Evolutionary conservation across 2,888 invertebrate genomes (phyloP).

Genomic region (Isotomurus palustris): DNA sequence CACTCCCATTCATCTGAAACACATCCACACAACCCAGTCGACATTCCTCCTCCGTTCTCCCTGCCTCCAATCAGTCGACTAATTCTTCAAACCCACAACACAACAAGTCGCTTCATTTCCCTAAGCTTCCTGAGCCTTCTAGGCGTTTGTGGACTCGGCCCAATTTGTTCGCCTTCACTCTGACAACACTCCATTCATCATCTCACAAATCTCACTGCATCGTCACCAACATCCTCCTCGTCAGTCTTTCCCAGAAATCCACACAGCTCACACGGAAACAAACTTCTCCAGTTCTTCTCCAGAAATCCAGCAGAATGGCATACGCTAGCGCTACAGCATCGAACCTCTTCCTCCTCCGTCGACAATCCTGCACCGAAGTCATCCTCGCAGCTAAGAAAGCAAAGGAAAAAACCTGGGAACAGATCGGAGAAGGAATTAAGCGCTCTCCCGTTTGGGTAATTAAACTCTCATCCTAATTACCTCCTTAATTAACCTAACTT

Average conservation of each 20-base stretch:
- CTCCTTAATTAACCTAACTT: neutral
- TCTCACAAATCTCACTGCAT: neutral
- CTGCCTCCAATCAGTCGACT: no score
- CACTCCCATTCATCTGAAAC: no score
- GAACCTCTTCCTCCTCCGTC: slow-evolving; percentile 14
- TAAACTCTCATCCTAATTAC: neutral
- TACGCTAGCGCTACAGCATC: neutral
- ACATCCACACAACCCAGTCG: no score
- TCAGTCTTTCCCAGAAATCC: no score
- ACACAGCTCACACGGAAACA: neutral
- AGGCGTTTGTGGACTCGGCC: no score
- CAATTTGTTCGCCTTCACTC: no score
- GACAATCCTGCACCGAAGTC: slow-evolving; percentile 22
- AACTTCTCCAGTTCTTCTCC: neutral
- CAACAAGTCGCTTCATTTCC: no score
- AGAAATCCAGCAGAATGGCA: neutral
- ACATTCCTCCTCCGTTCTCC: no score
- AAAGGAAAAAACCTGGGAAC: slow-evolving; percentile 39
- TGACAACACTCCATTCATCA: no score
- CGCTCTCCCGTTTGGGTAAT: slow-evolving; percentile 41
- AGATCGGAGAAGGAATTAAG: slow-evolving; percentile 27
- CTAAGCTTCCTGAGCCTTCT: no score
- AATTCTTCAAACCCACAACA: no score
- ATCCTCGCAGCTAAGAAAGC: slow-evolving; percentile 31
- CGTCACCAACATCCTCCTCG: neutral